A percentile compares a stretch with the other conserved stretches of the same genome.
phyloP scores from a whole-genome alignment of 2,888 invertebrate species.

The Lacanobia wlatinum region DNA sequence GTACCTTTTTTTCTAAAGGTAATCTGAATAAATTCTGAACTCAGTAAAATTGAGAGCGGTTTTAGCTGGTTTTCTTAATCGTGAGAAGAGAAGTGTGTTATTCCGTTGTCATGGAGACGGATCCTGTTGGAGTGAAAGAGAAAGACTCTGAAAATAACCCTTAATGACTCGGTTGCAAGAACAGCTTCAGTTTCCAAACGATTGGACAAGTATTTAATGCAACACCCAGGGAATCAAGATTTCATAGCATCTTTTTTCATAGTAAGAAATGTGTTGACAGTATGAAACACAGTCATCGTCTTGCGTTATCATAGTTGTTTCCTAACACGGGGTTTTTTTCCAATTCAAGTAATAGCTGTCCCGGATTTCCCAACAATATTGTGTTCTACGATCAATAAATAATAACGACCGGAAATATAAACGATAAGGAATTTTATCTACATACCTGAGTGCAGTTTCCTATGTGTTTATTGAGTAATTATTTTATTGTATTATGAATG shows the following conservation, averaged over 20 bases:
- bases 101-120: no score
- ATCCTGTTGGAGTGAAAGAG: no score
- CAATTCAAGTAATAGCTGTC: constrained; percentile 3
- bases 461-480: neutral
- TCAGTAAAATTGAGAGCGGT: no score
- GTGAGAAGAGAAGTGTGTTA: no score
- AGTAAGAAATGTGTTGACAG: neutral
- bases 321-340: constrained; percentile 18
- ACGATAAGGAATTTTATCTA: constrained; percentile 48
- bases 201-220: neutral
- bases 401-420: constrained; percentile 47
- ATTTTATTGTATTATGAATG: constrained; percentile 11
- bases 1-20: neutral
- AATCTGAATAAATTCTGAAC: no score
- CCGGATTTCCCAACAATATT: constrained; percentile 39
- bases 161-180: neutral
- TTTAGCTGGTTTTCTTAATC: neutral
- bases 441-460: constrained; percentile 19
- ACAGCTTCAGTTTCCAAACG: neutral
- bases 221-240: constrained; percentile 12
- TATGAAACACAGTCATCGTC: neutral
- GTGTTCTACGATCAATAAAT: constrained; percentile 30
- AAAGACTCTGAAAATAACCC: no score
- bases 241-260: neutral
- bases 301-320: constrained; percentile 23